Evolutionary conservation across 2,888 invertebrate species (phyloP).

Genomic region (Apodemia duryi): DNA sequence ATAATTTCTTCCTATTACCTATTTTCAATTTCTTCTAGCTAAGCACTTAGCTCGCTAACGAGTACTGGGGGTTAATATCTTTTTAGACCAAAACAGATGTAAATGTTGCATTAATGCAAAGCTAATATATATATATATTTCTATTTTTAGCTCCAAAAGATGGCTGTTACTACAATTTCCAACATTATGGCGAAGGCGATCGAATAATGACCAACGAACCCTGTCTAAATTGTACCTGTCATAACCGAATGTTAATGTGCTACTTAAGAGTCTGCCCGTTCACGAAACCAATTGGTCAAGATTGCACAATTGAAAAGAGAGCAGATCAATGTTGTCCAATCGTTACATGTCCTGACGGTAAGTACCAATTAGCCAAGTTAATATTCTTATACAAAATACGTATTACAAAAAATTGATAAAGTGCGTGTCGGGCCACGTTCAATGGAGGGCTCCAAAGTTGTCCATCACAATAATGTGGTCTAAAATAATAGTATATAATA

Average conservation of each 20-base stretch:
- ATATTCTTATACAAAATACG: too few species aligned
- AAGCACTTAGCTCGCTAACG: too few species aligned
- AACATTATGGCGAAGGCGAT: constrained; percentile 95
- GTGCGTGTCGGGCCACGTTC: too few species aligned
- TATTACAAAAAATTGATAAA: too few species aligned
- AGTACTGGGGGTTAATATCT: too few species aligned
- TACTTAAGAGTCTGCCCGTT: constrained; percentile 96
- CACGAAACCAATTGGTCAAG: constrained; percentile 94
- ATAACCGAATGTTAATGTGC: constrained; percentile 97
- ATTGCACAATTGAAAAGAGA: constrained; percentile 93
- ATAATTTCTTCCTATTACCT: too few species aligned
- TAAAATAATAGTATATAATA: too few species aligned
- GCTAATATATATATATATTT: constrained; percentile 3
- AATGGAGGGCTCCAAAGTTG: too few species aligned
- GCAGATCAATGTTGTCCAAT: constrained; percentile 96
- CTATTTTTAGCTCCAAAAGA: constrained; percentile 73
- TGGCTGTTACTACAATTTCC: constrained; percentile 96
- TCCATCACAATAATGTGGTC: too few species aligned
- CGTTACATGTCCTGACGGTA: constrained; percentile 96
- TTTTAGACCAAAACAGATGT: background rate
- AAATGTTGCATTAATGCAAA: background rate
- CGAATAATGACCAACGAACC: constrained; percentile 96
- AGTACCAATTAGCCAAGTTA: constrained; percentile 32
- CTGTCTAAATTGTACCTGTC: constrained; percentile 96
- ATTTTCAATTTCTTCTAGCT: too few species aligned